Evolutionary conservation across 2,888 invertebrate genomes (phyloP).

Genomic region (Sialis lutaria): DNA sequence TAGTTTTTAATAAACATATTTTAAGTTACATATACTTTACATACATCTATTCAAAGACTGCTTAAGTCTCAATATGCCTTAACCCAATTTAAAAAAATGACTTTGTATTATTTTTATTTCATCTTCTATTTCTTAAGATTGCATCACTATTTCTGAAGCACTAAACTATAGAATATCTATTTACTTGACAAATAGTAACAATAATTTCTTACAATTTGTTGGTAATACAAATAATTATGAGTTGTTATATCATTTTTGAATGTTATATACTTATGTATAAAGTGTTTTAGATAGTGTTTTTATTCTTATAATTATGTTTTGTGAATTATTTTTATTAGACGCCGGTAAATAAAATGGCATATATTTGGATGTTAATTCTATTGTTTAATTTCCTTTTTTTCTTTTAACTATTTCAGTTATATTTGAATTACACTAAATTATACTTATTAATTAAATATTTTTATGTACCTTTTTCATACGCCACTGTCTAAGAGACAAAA

Average conservation of each 20-base stretch:
- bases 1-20: no score
- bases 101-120: no score
- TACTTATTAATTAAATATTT: conserved; percentile 3
- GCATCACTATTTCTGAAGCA: no score
- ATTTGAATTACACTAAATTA: no score
- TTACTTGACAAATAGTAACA: background rate
- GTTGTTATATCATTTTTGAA: conserved; percentile 1
- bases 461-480: conserved; percentile 6
- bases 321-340: conserved; percentile 3
- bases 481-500: no score
- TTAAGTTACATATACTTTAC: no score
- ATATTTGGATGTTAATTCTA: conserved; percentile 26
- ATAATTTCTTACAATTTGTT: conserved; percentile 1
- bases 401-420: no score
- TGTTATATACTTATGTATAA: conserved; percentile 2
- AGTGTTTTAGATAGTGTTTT: conserved; percentile 2
- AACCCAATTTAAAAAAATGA: no score
- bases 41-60: no score
- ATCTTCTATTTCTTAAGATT: no score
- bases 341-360: conserved; percentile 28
- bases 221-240: conserved; percentile 1
- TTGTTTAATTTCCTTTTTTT: background rate
- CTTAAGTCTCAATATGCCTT: no score
- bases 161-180: background rate
- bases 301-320: background rate